These are phyloP conservation scores for Percopsis transmontana DNA, from an alignment of 2,113 vertebrate genomes.

Conservation along the genomic window DNA sequence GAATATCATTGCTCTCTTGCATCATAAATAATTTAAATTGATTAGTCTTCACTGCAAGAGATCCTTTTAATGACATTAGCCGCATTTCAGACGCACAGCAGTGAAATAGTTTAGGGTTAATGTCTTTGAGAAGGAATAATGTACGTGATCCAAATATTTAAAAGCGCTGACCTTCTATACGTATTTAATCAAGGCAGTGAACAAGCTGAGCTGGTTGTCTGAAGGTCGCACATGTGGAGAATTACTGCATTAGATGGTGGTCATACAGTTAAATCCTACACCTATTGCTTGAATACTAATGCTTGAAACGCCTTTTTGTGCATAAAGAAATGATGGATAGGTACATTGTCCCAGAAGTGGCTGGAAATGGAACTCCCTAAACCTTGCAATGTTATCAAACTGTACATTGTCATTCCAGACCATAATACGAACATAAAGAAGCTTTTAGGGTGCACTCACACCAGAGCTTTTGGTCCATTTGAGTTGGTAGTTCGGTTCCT, in stretches of 20 bases:
- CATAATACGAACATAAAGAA: too few species aligned
- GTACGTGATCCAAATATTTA: slow-evolving; percentile 50
- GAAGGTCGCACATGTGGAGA: slow-evolving; percentile 42
- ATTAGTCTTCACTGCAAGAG: slow-evolving; percentile 33
- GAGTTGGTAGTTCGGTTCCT: too few species aligned
- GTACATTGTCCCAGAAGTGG: too few species aligned
- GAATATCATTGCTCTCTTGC: too few species aligned
- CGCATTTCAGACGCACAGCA: slow-evolving; percentile 37
- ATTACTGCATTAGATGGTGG: slow-evolving; percentile 9
- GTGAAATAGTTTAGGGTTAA: slow-evolving; percentile 37
- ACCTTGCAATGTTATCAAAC: too few species aligned
- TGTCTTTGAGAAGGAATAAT: slow-evolving; percentile 10
- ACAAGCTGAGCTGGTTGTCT: slow-evolving; percentile 36
- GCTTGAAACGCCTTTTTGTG: too few species aligned
- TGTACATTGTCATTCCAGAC: too few species aligned
- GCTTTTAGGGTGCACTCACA: too few species aligned
- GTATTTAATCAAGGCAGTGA: slow-evolving; percentile 43
- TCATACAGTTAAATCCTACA: slow-evolving; percentile 23
- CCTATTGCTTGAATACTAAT: too few species aligned
- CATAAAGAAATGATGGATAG: too few species aligned
- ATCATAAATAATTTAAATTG: slow-evolving; percentile 45
- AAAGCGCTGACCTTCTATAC: slow-evolving; percentile 32
- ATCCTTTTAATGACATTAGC: slow-evolving; percentile 42
- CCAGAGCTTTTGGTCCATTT: too few species aligned
- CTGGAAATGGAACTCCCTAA: too few species aligned